Evolutionary conservation across 2,888 invertebrate genomes (phyloP).

Genomic region (Stegana nigrithorax): DNA sequence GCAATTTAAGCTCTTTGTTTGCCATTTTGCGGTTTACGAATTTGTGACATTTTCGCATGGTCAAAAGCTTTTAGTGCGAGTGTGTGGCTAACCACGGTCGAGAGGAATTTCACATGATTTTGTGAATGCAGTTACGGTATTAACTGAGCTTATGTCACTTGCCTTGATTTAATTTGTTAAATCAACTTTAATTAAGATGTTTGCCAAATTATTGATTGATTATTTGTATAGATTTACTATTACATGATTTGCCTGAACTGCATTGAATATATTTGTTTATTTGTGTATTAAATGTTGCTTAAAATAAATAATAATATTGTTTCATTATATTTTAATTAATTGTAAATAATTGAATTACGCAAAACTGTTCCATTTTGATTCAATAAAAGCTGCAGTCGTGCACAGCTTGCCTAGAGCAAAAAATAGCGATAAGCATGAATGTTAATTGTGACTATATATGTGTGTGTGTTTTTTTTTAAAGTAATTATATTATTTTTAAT

Average conservation of each 20-base stretch:
- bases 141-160: background rate
- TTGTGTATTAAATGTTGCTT: background rate
- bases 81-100: background rate
- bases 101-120: background rate
- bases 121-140: background rate
- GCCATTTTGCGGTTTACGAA: background rate
- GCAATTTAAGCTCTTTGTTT: too few species aligned
- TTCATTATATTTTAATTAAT: background rate
- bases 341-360: slow-evolving; percentile 1
- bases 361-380: too few species aligned
- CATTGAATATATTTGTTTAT: too few species aligned
- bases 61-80: too few species aligned
- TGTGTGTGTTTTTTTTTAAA: too few species aligned
- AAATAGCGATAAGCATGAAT: too few species aligned
- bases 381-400: too few species aligned
- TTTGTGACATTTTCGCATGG: background rate
- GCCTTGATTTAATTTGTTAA: background rate
- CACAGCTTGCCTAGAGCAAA: too few species aligned
- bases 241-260: too few species aligned
- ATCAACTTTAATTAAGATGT: slow-evolving; percentile 1
- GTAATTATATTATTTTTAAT: too few species aligned
- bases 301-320: background rate
- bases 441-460: too few species aligned
- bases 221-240: background rate
- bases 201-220: background rate